phyloP scores from a whole-genome alignment of 92 coral and sea anemone genomes.

The Parazoanthus darwini region DNA sequence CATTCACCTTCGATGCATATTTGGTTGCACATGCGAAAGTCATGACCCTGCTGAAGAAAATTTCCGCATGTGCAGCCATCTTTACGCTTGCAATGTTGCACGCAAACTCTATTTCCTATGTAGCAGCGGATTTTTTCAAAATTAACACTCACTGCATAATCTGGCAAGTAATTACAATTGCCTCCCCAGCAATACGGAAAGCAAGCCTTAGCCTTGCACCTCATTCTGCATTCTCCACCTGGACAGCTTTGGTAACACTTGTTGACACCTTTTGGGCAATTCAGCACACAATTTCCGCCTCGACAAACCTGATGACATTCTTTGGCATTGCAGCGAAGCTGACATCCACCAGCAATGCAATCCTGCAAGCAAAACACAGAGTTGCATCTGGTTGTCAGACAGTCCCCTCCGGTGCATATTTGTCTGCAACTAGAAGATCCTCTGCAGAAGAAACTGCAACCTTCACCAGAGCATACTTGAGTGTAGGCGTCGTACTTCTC shows the following conservation, averaged over 20 bases:
- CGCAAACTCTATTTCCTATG: slow-evolving; percentile 48
- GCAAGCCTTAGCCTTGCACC: slow-evolving; percentile 63
- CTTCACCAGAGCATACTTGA: slow-evolving; percentile 76
- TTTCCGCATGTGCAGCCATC: slow-evolving; percentile 57
- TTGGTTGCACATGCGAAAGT: slow-evolving; percentile 53
- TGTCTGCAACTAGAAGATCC: slow-evolving; percentile 17
- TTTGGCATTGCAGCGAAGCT: slow-evolving; percentile 43
- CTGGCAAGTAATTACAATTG: slow-evolving; percentile 46
- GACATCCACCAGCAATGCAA: slow-evolving; percentile 60
- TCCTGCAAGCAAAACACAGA: slow-evolving; percentile 58
- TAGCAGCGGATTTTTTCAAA: slow-evolving; percentile 44
- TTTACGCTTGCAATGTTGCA: slow-evolving; percentile 58
- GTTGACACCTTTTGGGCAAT: slow-evolving; percentile 43
- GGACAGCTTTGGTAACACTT: slow-evolving; percentile 70
- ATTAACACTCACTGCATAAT: slow-evolving; percentile 42
- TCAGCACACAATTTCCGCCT: slow-evolving; percentile 34
- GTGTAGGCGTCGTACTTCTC: slow-evolving; percentile 50
- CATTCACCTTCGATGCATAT: slow-evolving; percentile 70
- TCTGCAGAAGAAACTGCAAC: slow-evolving; percentile 69
- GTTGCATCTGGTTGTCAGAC: slow-evolving; percentile 41
- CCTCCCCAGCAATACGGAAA: slow-evolving; percentile 66
- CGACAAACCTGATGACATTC: slow-evolving; percentile 39
- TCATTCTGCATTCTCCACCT: slow-evolving; percentile 59
- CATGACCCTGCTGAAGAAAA: slow-evolving; percentile 23
- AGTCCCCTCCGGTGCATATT: slow-evolving; percentile 33